phyloP scores from a whole-genome alignment of 2,113 vertebrate species.

The Empidonax traillii region DNA sequence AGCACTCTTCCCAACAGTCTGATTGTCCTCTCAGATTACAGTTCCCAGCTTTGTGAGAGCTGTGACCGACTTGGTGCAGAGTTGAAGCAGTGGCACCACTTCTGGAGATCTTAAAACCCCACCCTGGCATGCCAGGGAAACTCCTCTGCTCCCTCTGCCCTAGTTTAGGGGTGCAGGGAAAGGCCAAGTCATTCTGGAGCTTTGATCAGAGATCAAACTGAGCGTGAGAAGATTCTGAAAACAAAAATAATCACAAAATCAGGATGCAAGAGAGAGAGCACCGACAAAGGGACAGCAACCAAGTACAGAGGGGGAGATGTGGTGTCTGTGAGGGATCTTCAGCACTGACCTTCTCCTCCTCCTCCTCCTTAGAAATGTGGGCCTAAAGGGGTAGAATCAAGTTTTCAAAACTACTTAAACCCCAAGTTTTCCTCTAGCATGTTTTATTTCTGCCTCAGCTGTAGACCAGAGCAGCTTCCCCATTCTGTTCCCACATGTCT shows the following conservation, averaged over 20 bases:
- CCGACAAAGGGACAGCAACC: not conserved
- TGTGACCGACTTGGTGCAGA: not conserved
- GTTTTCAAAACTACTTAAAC: not conserved
- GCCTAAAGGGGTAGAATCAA: not conserved
- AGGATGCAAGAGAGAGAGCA: not conserved
- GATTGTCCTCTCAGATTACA: not conserved
- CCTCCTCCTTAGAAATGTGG: not conserved
- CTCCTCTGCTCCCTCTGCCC: not conserved
- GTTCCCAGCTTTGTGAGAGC: not conserved
- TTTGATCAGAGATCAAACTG: constrained; percentile 10
- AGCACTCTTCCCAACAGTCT: not conserved
- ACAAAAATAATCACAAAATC: not conserved
- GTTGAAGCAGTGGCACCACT: not conserved
- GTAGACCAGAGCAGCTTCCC: not conserved
- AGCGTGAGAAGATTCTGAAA: not conserved
- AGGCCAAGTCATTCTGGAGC: not conserved
- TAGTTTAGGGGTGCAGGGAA: not conserved
- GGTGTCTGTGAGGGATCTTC: not conserved
- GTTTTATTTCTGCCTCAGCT: not conserved
- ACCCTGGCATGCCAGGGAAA: not conserved
- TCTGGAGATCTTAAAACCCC: not conserved
- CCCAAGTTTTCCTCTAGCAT: not conserved
- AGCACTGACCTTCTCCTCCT: not conserved
- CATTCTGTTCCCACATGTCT: not conserved
- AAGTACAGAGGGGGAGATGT: not conserved